Conservation (phyloP, 2,888 invertebrate species). For the Sinohyriopsis cumingii region DNA sequence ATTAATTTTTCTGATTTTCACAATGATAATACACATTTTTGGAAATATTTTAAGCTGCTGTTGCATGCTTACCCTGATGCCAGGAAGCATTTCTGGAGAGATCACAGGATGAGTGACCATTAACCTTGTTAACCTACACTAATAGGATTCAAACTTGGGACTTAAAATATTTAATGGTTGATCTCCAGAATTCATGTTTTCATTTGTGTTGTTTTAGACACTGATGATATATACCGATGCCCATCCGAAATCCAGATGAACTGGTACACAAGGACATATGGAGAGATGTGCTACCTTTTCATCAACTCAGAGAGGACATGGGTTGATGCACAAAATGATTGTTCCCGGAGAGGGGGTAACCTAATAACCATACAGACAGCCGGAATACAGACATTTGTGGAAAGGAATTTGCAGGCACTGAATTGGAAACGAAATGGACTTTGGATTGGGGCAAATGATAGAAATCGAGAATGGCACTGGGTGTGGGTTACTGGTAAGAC, state of each 20-base stretch:
- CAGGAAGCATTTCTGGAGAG: too few species aligned
- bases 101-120: too few species aligned
- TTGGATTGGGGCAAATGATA: slow-evolving; percentile 66
- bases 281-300: slow-evolving; percentile 53
- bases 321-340: slow-evolving; percentile 46
- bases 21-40: too few species aligned
- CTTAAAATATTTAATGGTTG: neutral
- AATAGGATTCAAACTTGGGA: too few species aligned
- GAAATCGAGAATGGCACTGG: slow-evolving; percentile 50
- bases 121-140: too few species aligned
- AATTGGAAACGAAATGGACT: slow-evolving; percentile 56
- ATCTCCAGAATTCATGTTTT: neutral
- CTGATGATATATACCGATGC: slow-evolving; percentile 13
- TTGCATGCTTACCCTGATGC: too few species aligned
- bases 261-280: slow-evolving; percentile 12
- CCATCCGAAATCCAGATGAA: slow-evolving; percentile 15
- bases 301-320: slow-evolving; percentile 44
- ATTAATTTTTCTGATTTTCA: too few species aligned
- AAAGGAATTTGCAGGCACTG: slow-evolving; percentile 27
- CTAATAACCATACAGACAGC: slow-evolving; percentile 47
- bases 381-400: slow-evolving; percentile 44
- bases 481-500: slow-evolving; percentile 58
- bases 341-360: slow-evolving; percentile 44
- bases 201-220: slow-evolving; percentile 6
- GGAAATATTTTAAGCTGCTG: too few species aligned